Evolutionary conservation across 2,113 vertebrate species (phyloP).

Genomic region (Atractosteus spatula): DNA sequence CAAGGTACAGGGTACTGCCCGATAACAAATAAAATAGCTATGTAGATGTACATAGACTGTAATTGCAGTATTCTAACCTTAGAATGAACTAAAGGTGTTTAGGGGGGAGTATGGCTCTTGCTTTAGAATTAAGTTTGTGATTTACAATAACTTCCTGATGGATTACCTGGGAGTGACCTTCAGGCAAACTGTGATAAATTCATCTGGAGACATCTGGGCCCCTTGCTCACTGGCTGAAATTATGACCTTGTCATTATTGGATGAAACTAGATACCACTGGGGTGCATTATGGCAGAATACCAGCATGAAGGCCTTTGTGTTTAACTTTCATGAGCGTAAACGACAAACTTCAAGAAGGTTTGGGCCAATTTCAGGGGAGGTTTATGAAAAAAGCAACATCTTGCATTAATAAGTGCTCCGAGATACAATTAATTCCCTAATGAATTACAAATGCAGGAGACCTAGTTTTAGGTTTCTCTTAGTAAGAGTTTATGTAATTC

Average conservation of each 20-base stretch:
- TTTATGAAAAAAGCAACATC: slow-evolving; percentile 24
- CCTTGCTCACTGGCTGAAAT: slow-evolving; percentile 69
- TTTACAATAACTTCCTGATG: slow-evolving; percentile 80
- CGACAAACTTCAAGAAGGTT: slow-evolving; percentile 38
- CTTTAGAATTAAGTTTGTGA: slow-evolving; percentile 60
- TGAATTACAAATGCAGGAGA: slow-evolving; percentile 57
- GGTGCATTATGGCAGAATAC: slow-evolving; percentile 65
- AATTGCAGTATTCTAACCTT: slow-evolving; percentile 49
- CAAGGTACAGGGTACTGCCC: slow-evolving; percentile 55
- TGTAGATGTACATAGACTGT: slow-evolving; percentile 37
- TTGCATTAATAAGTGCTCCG: slow-evolving; percentile 43
- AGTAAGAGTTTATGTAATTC: slow-evolving; percentile 49
- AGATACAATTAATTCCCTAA: slow-evolving; percentile 53
- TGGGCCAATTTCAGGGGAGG: slow-evolving; percentile 39
- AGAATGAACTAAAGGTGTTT: slow-evolving; percentile 45
- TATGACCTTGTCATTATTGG: slow-evolving; percentile 74
- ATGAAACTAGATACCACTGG: slow-evolving; percentile 79
- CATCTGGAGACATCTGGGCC: slow-evolving; percentile 91
- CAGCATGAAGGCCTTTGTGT: slow-evolving; percentile 64
- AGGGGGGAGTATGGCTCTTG: slow-evolving; percentile 39
- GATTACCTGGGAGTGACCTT: slow-evolving; percentile 88
- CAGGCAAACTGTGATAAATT: slow-evolving; percentile 85
- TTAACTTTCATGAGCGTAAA: slow-evolving; percentile 42
- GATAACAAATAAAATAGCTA: background rate
- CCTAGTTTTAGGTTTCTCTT: slow-evolving; percentile 45